Conservation (phyloP, 1,140 invertebrate genomes). For the Diorhabda carinulata region DNA sequence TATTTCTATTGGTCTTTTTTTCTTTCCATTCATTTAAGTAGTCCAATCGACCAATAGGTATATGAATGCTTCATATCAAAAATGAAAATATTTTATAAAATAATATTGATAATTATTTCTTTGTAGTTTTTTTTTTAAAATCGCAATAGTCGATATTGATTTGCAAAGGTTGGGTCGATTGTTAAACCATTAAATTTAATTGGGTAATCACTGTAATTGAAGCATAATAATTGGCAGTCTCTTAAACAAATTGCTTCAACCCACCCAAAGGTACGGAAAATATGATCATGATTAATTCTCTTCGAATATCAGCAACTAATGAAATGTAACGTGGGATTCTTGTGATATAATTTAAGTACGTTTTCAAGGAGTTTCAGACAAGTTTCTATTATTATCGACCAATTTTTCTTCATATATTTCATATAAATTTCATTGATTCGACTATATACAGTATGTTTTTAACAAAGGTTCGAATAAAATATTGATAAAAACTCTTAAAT, state of each 20-base stretch:
- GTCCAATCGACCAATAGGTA: neutral
- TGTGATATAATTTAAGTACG: too few relatives aligned
- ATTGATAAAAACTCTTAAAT: too few relatives aligned
- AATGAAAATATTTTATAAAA: neutral
- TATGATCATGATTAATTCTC: neutral
- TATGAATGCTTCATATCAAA: neutral
- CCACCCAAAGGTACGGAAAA: neutral
- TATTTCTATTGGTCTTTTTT: too few relatives aligned
- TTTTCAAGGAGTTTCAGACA: too few relatives aligned
- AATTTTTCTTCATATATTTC: too few relatives aligned
- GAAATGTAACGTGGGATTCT: neutral
- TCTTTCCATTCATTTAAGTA: neutral
- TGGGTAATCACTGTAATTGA: neutral
- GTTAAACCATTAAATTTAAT: conserved; percentile 1
- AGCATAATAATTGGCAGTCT: neutral
- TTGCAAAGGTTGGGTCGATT: neutral
- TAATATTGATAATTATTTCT: neutral
- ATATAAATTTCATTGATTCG: too few relatives aligned
- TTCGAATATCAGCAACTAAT: neutral
- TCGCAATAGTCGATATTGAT: neutral
- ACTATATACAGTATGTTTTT: too few relatives aligned
- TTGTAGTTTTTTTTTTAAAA: neutral
- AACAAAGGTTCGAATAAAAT: too few relatives aligned
- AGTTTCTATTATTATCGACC: too few relatives aligned
- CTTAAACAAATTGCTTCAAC: conserved; percentile 2